Evolutionary conservation across 1,140 invertebrate genomes (phyloP).

Genomic region (Hylyphantes graminicola): DNA sequence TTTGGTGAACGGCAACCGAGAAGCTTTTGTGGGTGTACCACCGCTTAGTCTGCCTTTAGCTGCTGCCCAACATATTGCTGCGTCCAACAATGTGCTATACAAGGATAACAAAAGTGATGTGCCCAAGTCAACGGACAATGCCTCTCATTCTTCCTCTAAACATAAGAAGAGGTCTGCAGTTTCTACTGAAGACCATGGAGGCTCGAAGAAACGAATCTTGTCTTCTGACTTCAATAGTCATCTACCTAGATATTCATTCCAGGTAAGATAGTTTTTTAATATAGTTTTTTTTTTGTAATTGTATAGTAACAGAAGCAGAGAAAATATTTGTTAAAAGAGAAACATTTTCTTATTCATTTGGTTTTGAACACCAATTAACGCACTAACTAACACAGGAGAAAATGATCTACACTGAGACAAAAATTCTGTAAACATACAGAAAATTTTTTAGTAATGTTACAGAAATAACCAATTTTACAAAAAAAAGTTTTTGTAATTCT

Average conservation of each 20-base stretch:
- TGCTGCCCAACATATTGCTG: not conserved
- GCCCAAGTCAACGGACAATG: not conserved
- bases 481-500: no score
- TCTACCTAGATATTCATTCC: constrained; percentile 49
- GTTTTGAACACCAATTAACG: no score
- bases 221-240: constrained; percentile 27
- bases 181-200: constrained; percentile 9
- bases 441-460: no score
- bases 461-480: no score
- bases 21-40: not conserved
- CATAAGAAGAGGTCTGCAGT: constrained; percentile 30
- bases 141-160: constrained; percentile 3
- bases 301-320: no score
- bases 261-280: constrained; percentile 45
- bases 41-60: not conserved
- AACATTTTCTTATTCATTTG: no score
- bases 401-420: no score
- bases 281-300: no score
- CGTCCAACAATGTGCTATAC: not conserved
- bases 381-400: no score
- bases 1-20: constrained; percentile 6
- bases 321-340: no score
- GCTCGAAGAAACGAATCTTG: constrained; percentile 30
- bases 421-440: no score
- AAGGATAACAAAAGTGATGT: constrained; percentile 11